A percentile compares a stretch with the other conserved stretches of the same genome.
phyloP scores from a whole-genome alignment of 2,888 invertebrate species.

The Agriopis leucophaearia region DNA sequence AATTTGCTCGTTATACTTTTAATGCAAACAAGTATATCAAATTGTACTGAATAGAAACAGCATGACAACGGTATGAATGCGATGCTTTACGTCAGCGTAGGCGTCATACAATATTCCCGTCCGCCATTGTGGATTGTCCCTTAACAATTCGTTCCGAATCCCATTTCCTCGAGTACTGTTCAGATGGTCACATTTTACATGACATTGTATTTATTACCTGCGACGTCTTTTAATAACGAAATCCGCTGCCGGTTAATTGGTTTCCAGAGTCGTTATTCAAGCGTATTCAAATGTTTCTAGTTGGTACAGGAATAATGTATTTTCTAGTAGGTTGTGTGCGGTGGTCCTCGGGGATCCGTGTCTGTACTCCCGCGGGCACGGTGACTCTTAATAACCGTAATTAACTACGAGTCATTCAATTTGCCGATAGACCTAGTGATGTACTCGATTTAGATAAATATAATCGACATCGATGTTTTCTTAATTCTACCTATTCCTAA shows the following conservation, averaged over 20 bases:
- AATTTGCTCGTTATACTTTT: constrained; percentile 61
- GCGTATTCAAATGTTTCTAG: constrained; percentile 52
- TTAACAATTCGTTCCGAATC: constrained; percentile 59
- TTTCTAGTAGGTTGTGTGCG: constrained; percentile 50
- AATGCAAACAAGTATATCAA: constrained; percentile 62
- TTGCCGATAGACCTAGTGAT: constrained; percentile 50
- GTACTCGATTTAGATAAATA: neutral
- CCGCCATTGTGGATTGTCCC: constrained; percentile 62
- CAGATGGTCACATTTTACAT: constrained; percentile 43
- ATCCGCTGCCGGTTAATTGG: constrained; percentile 56
- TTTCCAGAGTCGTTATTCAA: constrained; percentile 55
- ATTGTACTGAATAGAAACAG: constrained; percentile 53
- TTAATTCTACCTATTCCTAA: neutral
- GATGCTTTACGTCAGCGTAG: constrained; percentile 55
- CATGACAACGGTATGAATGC: constrained; percentile 51
- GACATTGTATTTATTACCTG: constrained; percentile 36
- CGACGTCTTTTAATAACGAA: constrained; percentile 43
- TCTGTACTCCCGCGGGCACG: constrained; percentile 65
- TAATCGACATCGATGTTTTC: constrained; percentile 10
- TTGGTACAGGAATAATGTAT: constrained; percentile 55
- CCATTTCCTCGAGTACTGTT: constrained; percentile 44
- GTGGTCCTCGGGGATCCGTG: constrained; percentile 65
- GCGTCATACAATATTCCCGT: constrained; percentile 61
- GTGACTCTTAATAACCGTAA: constrained; percentile 78
- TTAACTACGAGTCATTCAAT: constrained; percentile 72